Evolutionary conservation across 2,113 vertebrate genomes (phyloP).

Genomic region (Syrrhaptes paradoxus): DNA sequence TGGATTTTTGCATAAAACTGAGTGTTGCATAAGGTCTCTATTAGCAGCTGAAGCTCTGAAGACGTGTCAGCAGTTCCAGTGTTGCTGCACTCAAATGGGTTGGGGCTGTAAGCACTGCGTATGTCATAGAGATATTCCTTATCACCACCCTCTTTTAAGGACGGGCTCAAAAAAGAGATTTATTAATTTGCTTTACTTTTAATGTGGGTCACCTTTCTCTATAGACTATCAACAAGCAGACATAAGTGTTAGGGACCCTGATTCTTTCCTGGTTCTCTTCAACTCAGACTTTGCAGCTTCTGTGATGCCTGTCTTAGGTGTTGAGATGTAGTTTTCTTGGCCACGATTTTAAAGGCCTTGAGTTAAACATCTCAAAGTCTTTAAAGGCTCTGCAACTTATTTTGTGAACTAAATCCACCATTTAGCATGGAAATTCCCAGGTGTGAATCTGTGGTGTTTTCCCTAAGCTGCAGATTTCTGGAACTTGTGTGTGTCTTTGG

Average conservation of each 20-base stretch:
- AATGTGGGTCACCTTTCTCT: background rate
- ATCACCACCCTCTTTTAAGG: background rate
- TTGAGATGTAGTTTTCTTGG: background rate
- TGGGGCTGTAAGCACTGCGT: background rate
- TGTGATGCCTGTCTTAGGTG: background rate
- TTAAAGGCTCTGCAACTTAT: background rate
- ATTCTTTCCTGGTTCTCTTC: background rate
- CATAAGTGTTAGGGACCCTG: background rate
- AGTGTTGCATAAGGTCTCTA: slow-evolving; percentile 44
- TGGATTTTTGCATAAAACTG: slow-evolving; percentile 49
- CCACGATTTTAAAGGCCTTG: background rate
- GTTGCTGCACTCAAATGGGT: background rate
- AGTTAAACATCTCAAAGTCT: background rate
- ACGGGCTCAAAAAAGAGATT: background rate
- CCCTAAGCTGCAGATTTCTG: background rate
- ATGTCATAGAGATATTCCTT: background rate
- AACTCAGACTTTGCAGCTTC: background rate
- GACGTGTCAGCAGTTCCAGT: background rate
- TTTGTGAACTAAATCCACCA: background rate
- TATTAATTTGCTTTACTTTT: background rate
- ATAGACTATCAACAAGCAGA: background rate
- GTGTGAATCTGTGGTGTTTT: background rate
- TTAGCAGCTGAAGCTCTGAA: slow-evolving; percentile 30
- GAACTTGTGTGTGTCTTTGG: rapidly evolving
- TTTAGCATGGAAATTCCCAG: background rate